Percentiles rank a stretch among this genome's conserved stretches.
These are phyloP conservation scores for Meriones psammophilus DNA, from an alignment of 2,797 vertebrate species.

Conservation along the genomic window DNA sequence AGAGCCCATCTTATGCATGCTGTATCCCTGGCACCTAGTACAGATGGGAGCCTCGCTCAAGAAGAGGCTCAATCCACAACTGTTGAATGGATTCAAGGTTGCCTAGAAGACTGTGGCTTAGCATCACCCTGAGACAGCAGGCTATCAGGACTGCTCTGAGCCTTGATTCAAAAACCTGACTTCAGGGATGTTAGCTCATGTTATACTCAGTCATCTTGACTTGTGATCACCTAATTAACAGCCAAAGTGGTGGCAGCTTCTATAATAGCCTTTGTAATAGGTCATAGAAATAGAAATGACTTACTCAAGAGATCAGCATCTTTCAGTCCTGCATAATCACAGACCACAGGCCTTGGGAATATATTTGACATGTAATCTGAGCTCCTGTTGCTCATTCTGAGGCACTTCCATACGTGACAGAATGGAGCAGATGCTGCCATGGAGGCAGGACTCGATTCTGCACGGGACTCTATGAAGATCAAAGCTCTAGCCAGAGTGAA, in stretches of 20 bases:
- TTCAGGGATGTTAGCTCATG: neutral
- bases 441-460: neutral
- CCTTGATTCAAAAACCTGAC: neutral
- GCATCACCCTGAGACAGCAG: neutral
- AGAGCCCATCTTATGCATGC: neutral
- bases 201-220: neutral
- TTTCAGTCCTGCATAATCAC: neutral
- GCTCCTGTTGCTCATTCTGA: neutral
- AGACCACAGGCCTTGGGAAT: neutral
- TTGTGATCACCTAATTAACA: conserved; percentile 26
- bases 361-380: neutral
- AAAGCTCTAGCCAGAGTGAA: neutral
- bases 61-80: neutral
- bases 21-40: neutral
- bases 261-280: neutral
- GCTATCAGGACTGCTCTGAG: neutral
- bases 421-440: neutral
- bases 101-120: neutral
- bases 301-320: conserved; percentile 28
- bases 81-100: neutral
- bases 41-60: neutral
- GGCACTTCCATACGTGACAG: accelerated
- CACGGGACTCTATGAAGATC: neutral
- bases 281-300: conserved; percentile 39
- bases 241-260: conserved; percentile 15